Base-by-base conservation (phyloP, 2,797 vertebrate genomes). In the Poeciliopsis infans region DNA sequence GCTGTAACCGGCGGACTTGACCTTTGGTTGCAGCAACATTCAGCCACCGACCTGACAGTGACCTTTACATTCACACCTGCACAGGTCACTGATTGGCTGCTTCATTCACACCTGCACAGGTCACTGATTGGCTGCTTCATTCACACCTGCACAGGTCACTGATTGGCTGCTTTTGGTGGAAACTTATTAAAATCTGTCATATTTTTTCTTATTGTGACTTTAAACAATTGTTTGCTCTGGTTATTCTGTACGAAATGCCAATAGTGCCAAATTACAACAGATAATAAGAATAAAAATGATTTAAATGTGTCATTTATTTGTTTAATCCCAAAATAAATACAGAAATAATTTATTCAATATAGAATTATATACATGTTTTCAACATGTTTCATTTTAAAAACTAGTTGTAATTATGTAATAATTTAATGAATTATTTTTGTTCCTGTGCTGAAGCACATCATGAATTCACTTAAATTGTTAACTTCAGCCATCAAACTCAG, bases 61-160 rank as follows among this genome's bases (percentile, higher is more conserved):
- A 41, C 39, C 39, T 41, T 72, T 72, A n/a, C 47, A 1, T 18
- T 49, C 47, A 49, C 47, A 49, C 47, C 47, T 47, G 15, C 1
- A 47, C 46, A 47, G 46, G 46, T 47, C 46, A 47, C 46, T 47
- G 46, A 18, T 47, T 47, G 46, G 46, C 13, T 49, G 75, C 79
- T 72, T 33, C 46, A 0, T 47, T 47, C 46, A 47, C 46, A 47
- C 46, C 46, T 47, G 15, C 0, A 47, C 46, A 47, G 46, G 15
- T 47, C 46, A 47, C 46, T 47, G 46, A 18, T 47, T 47, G 46
- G 46, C 12, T 55, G 55, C 76, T 55, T 76, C 43, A 23, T 74
- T 76, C 81, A 74, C 76, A 74, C 69, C 81, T 64, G 45, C 1
- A 43, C 73, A 39, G 23, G 3, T 77, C 74, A 23, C 23, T 61